Conservation (phyloP, 2,113 vertebrate species). For the Oryzias celebensis region DNA sequence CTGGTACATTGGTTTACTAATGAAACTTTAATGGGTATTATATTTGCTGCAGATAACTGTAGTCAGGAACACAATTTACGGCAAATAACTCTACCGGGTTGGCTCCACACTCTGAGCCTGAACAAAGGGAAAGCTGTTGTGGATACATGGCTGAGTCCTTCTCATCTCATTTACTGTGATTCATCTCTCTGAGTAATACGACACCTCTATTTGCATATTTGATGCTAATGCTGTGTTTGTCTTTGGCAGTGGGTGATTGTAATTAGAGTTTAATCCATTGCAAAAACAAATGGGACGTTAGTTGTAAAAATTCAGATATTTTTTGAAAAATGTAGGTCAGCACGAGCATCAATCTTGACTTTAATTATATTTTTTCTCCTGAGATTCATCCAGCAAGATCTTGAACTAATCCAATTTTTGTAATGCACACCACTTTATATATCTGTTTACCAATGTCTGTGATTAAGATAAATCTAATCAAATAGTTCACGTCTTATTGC, state of each 20-base stretch:
- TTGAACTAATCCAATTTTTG: constrained; percentile 26
- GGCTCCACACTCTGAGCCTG: constrained; percentile 8
- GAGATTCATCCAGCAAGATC: constrained; percentile 19
- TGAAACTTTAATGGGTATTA: constrained; percentile 52
- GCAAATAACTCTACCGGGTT: constrained; percentile 19
- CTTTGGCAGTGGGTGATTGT: constrained; percentile 55
- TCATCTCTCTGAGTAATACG: constrained; percentile 47
- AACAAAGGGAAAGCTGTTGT: constrained; percentile 28
- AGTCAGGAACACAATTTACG: constrained; percentile 19
- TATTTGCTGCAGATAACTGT: constrained; percentile 40
- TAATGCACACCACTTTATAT: constrained; percentile 27
- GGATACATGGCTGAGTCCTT: constrained; percentile 16
- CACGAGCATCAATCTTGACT: constrained; percentile 30
- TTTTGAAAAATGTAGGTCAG: constrained; percentile 15
- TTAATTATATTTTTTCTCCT: neutral
- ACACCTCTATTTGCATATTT: constrained; percentile 49
- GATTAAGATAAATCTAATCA: constrained; percentile 46
- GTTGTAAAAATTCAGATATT: neutral
- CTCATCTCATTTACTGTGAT: constrained; percentile 26
- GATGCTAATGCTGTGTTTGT: constrained; percentile 64
- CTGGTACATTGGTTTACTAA: constrained; percentile 40
- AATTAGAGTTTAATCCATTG: constrained; percentile 64
- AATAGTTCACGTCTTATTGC: constrained; percentile 36
- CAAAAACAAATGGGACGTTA: constrained; percentile 24
- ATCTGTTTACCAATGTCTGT: constrained; percentile 29